phyloP scores from a whole-genome alignment of 2,888 invertebrate genomes.

The Colostygia pectinataria region DNA sequence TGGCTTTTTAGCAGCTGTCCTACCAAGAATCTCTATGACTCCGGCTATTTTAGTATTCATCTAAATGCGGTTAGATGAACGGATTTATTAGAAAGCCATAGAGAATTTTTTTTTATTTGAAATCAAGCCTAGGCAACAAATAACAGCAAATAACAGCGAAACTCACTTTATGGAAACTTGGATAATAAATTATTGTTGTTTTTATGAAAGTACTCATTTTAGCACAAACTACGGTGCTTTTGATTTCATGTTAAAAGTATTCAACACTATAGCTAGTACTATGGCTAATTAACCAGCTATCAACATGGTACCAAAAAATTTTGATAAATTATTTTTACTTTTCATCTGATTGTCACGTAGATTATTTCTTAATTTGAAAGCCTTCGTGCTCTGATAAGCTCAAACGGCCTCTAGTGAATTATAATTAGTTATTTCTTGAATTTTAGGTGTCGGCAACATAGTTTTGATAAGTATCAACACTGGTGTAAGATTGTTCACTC shows the following conservation, averaged over 20 bases:
- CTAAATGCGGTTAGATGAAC: too few relatives aligned
- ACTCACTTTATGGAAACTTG: too few relatives aligned
- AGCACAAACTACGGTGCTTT: too few relatives aligned
- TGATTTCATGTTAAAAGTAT: too few relatives aligned
- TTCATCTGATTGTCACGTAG: conserved; percentile 25
- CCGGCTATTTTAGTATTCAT: neutral
- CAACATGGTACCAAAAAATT: conserved; percentile 18
- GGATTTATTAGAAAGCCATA: too few relatives aligned
- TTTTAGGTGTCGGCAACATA: conserved; percentile 3
- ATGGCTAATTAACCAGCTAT: too few relatives aligned
- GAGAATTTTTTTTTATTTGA: too few relatives aligned
- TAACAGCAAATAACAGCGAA: too few relatives aligned
- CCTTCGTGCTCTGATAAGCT: conserved; percentile 36
- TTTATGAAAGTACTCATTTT: too few relatives aligned
- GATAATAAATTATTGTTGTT: too few relatives aligned
- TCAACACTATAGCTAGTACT: too few relatives aligned
- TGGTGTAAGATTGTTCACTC: conserved; percentile 13
- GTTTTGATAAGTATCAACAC: conserved; percentile 9
- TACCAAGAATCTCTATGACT: neutral
- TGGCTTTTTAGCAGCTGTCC: conserved; percentile 1
- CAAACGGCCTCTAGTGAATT: conserved; percentile 7
- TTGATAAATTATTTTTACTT: conserved; percentile 17
- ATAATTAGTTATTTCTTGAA: conserved; percentile 9
- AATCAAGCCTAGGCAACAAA: too few relatives aligned
- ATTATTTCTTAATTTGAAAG: conserved; percentile 37